These are phyloP conservation scores for Spatulosminthurus flaviceps DNA, from an alignment of 2,888 invertebrate species.

Conservation along the genomic window DNA sequence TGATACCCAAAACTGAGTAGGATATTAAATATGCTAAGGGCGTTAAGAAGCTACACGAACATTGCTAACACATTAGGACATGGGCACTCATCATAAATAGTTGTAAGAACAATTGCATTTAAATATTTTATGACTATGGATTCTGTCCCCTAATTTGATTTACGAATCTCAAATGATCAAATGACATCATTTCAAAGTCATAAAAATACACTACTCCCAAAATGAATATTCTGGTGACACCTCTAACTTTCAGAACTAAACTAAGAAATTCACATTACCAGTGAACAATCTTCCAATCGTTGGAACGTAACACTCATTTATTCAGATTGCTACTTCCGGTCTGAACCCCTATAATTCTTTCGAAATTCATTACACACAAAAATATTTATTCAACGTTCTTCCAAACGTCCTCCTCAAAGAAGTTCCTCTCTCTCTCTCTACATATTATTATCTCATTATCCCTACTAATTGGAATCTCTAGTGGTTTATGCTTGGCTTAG, in stretches of 20 bases:
- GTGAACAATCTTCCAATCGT: background rate
- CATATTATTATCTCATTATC: background rate
- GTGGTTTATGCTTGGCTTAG: background rate
- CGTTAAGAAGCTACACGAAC: too few species aligned
- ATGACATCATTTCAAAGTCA: slow-evolving; percentile 7
- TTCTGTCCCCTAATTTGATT: slow-evolving; percentile 8
- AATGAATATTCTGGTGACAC: slow-evolving; percentile 2
- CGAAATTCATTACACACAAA: background rate
- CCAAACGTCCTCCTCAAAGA: background rate
- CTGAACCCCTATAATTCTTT: background rate
- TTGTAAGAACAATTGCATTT: background rate
- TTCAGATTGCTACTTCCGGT: slow-evolving; percentile 16
- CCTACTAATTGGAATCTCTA: background rate
- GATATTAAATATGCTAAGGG: too few species aligned
- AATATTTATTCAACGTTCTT: slow-evolving; percentile 3
- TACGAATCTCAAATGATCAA: too few species aligned
- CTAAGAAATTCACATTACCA: background rate
- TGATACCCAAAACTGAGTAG: too few species aligned
- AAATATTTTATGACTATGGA: background rate
- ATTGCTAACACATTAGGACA: too few species aligned
- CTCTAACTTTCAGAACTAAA: background rate
- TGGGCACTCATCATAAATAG: too few species aligned
- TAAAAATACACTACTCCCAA: background rate
- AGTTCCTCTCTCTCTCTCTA: too few species aligned
- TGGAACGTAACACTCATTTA: slow-evolving; percentile 2